phyloP scores from a whole-genome alignment of 2,797 vertebrate species.

The Gorsachius magnificus region DNA sequence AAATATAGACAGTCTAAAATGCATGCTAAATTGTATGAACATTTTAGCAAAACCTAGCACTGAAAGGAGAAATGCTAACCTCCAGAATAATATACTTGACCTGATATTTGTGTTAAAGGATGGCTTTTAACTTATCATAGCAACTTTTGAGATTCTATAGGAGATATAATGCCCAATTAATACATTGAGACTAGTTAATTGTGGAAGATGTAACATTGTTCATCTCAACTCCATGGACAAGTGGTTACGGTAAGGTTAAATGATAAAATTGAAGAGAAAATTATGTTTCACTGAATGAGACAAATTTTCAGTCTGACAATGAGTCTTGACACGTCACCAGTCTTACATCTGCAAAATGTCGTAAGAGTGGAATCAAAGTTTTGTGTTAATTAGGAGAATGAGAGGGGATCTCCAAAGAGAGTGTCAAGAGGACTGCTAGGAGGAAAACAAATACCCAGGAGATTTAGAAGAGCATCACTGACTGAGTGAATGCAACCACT shows the following conservation, averaged over 20 bases:
- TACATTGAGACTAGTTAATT: neutral
- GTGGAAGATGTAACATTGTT: neutral
- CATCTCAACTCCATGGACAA: rapidly evolving
- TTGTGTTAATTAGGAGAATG: neutral
- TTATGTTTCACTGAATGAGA: neutral
- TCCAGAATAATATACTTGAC: neutral
- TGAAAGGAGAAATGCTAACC: neutral
- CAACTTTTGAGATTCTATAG: neutral
- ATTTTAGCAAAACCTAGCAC: neutral
- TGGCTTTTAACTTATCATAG: neutral
- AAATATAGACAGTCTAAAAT: neutral
- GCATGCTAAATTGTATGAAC: neutral
- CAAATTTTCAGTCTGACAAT: neutral
- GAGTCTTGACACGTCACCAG: neutral
- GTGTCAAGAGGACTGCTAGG: neutral
- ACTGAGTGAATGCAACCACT: neutral
- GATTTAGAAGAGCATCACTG: neutral
- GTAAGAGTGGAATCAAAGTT: neutral
- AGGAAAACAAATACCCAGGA: neutral
- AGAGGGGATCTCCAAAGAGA: neutral
- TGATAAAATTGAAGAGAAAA: neutral
- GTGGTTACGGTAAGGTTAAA: neutral
- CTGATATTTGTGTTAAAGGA: neutral
- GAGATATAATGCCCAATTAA: neutral
- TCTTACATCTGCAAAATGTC: neutral